Conservation (phyloP, 2,888 invertebrate species). For the Caenorhabditis imperialis region DNA sequence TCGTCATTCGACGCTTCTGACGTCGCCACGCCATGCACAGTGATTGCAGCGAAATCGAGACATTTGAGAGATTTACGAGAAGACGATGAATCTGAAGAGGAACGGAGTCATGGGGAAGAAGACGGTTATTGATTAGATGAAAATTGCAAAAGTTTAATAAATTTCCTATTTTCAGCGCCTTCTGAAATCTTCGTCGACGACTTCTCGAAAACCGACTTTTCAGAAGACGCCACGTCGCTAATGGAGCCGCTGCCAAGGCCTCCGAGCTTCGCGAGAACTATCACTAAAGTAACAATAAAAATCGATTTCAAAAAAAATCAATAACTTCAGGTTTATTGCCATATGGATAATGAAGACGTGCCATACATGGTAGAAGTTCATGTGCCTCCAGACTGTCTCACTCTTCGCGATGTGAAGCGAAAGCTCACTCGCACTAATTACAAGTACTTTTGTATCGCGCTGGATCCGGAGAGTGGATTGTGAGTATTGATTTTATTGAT, state of each 20-base stretch:
- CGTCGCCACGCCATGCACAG: constrained; percentile 47
- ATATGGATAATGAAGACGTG: constrained; percentile 98
- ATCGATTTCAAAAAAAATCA: neutral
- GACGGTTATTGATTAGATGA: constrained; percentile 3
- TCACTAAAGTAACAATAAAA: constrained; percentile 39
- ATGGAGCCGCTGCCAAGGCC: constrained; percentile 22
- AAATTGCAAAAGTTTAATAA: neutral
- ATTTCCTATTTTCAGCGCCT: constrained; percentile 12
- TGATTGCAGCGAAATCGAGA: constrained; percentile 22
- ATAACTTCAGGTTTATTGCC: constrained; percentile 83
- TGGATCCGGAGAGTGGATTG: constrained; percentile 96
- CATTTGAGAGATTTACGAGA: constrained; percentile 5
- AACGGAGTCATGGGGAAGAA: constrained; percentile 11
- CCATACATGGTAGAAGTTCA: constrained; percentile 98
- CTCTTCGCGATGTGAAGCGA: constrained; percentile 97
- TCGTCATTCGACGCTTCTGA: constrained; percentile 48
- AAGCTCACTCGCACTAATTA: constrained; percentile 94
- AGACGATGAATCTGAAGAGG: constrained; percentile 4
- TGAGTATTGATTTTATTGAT: too few species aligned
- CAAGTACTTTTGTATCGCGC: constrained; percentile 99
- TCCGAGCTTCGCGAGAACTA: constrained; percentile 29
- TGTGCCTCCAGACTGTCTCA: constrained; percentile 88
- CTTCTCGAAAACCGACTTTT: constrained; percentile 26
- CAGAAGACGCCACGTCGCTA: constrained; percentile 25
- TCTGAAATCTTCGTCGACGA: constrained; percentile 31